Evolutionary conservation across 2,113 vertebrate genomes (phyloP).

Genomic region (Ageneiosus marmoratus): DNA sequence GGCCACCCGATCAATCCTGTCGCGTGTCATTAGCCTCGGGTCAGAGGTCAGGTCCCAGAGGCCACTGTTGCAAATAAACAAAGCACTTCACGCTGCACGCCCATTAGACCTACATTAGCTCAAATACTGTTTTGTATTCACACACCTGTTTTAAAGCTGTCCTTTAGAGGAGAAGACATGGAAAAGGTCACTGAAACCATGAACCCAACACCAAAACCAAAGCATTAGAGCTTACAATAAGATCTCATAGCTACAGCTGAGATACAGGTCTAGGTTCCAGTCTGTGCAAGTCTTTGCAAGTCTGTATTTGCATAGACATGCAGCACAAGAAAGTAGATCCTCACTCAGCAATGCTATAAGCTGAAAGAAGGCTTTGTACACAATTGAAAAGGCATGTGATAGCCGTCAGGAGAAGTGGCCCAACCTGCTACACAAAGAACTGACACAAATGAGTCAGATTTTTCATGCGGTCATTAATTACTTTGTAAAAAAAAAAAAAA

Average conservation of each 20-base stretch:
- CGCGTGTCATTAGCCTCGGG: slow-evolving; percentile 39
- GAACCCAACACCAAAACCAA: slow-evolving; percentile 3
- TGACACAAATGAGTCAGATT: background rate
- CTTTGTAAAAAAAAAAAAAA: background rate
- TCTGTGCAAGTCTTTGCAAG: background rate
- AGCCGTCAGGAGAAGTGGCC: background rate
- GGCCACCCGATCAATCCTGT: slow-evolving; percentile 23
- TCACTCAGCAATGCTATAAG: background rate
- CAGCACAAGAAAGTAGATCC: background rate
- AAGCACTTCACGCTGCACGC: slow-evolving; percentile 26
- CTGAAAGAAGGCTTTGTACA: background rate
- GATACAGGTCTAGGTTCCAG: background rate
- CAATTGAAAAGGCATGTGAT: background rate
- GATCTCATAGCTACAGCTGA: background rate
- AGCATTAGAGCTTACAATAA: background rate
- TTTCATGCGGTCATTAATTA: background rate
- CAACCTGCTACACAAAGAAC: background rate
- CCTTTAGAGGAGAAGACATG: slow-evolving; percentile 5
- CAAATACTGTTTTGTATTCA: slow-evolving; percentile 10
- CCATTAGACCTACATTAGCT: slow-evolving; percentile 38
- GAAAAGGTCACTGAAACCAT: slow-evolving; percentile 11
- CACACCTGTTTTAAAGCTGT: slow-evolving; percentile 12
- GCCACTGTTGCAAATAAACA: slow-evolving; percentile 46
- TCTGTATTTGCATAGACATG: background rate
- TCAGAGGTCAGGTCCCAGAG: slow-evolving; percentile 35